phyloP scores from a whole-genome alignment of 2,113 vertebrate species.

The Neoarius graeffei region DNA sequence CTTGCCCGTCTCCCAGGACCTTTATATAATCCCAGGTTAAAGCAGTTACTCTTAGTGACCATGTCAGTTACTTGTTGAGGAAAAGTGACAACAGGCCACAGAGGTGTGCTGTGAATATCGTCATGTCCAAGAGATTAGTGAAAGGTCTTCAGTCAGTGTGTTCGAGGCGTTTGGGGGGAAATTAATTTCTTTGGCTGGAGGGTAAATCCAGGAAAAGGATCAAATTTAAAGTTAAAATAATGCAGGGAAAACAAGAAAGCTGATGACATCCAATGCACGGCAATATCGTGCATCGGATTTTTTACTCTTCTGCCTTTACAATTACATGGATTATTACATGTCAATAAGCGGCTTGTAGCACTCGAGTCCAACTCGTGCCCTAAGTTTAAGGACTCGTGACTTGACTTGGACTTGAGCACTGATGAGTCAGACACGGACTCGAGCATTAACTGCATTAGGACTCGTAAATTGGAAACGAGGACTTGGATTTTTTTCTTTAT shows the following conservation, averaged over 20 bases:
- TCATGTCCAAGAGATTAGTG: not conserved
- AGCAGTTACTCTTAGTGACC: slow-evolving; percentile 20
- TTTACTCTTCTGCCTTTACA: not conserved
- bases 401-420: no score
- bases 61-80: not conserved
- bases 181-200: slow-evolving; percentile 3
- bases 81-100: slow-evolving; percentile 9
- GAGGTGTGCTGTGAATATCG: not conserved
- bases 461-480: no score
- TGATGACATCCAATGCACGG: not conserved
- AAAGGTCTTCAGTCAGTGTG: not conserved
- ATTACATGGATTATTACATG: not conserved
- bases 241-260: not conserved
- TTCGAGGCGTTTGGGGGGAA: not conserved
- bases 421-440: no score
- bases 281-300: not conserved
- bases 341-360: not conserved
- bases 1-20: not conserved
- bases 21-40: slow-evolving; percentile 19
- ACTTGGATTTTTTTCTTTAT: no score
- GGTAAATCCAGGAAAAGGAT: not conserved
- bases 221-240: not conserved
- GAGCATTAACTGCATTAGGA: no score
- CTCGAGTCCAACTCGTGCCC: no score
- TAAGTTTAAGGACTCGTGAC: no score